A percentile compares a stretch with the other conserved stretches of the same genome.
Conservation (phyloP, 2,888 invertebrate species). For the Agelastica alni region DNA sequence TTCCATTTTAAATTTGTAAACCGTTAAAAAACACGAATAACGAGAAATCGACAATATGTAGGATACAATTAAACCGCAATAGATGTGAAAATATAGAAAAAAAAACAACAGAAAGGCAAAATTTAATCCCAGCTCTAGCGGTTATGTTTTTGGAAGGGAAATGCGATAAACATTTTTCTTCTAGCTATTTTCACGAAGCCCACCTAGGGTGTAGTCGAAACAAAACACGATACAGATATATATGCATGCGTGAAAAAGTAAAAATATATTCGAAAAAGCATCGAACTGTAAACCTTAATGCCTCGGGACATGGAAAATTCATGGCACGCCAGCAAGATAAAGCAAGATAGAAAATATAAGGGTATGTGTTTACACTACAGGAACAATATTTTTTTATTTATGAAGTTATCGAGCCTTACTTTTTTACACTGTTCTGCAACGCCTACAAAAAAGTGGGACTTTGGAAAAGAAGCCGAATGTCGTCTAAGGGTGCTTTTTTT, state of each 20-base stretch:
- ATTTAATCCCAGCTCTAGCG: neutral
- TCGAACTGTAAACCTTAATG: conserved; percentile 19
- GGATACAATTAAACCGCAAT: neutral
- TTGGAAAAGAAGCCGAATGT: no score
- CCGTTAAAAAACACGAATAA: neutral
- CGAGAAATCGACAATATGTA: neutral
- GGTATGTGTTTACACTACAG: neutral
- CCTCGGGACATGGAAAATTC: conserved; percentile 18
- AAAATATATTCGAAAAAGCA: conserved; percentile 15
- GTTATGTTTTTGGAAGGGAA: no score
- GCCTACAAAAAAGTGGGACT: neutral
- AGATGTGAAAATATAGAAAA: no score
- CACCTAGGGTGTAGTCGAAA: neutral
- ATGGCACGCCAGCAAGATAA: conserved; percentile 7
- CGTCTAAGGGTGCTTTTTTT: no score
- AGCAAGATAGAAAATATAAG: neutral
- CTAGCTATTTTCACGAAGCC: neutral
- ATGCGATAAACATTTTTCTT: no score
- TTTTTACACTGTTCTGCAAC: neutral
- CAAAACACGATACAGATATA: neutral
- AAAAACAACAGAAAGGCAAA: no score
- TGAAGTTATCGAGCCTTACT: neutral
- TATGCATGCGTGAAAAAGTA: conserved; percentile 13
- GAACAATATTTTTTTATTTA: neutral
- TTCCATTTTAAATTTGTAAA: neutral